A percentile compares a stretch with the other conserved stretches of the same genome.
These are phyloP conservation scores for Sminthopsis crassicaudata DNA, from an alignment of 2,113 vertebrate genomes.

Conservation along the genomic window DNA sequence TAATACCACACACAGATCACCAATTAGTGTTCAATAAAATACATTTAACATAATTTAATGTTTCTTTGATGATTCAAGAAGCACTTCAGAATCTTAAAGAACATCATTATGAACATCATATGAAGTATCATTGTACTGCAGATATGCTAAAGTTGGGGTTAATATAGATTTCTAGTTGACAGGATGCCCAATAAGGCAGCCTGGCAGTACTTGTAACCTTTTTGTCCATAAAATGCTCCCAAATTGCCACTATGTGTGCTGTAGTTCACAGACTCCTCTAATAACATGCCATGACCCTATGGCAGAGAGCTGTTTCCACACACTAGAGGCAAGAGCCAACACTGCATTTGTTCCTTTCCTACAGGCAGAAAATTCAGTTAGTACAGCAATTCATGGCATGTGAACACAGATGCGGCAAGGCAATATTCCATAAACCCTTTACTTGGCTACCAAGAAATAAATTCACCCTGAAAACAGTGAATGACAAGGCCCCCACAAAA, in stretches of 20 bases:
- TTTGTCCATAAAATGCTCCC: neutral
- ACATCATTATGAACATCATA: neutral
- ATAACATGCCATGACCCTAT: neutral
- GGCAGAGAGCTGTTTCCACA: neutral
- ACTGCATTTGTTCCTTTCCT: neutral
- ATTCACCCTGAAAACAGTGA: conserved; percentile 50
- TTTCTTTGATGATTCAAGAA: neutral
- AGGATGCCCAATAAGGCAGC: neutral
- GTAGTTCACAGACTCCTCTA: neutral
- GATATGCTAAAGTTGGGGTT: neutral
- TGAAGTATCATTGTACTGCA: neutral
- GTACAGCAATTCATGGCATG: neutral
- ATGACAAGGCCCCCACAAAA: conserved; percentile 10
- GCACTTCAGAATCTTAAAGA: neutral
- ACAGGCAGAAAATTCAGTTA: neutral
- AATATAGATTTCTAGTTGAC: neutral
- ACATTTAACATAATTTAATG: neutral
- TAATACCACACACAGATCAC: neutral
- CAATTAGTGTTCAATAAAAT: neutral
- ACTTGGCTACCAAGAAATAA: conserved; percentile 20
- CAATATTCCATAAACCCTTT: conserved; percentile 43
- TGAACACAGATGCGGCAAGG: conserved; percentile 35
- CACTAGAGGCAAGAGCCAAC: neutral
- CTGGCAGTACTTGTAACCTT: neutral
- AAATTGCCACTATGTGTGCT: neutral